Conservation (phyloP, 37 sponge, comb jelly and placozoan genomes). For the Eunapius fragilis region DNA sequence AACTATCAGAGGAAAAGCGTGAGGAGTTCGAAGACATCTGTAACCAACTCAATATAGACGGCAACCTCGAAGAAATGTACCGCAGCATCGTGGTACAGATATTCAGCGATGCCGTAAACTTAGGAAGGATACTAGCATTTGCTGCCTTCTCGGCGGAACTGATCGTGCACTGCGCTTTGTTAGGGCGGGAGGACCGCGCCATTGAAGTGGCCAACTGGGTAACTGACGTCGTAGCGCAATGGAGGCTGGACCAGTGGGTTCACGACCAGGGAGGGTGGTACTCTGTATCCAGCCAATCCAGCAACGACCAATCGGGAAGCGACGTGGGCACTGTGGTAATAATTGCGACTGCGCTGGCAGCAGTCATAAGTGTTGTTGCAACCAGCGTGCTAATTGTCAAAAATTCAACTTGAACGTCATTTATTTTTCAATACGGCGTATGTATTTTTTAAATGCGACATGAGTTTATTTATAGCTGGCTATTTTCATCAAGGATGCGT, state of each 20-base stretch:
- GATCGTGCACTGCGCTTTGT: slow-evolving; percentile 47
- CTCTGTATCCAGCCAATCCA: slow-evolving; percentile 29
- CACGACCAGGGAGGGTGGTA: slow-evolving; percentile 25
- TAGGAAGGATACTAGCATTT: slow-evolving; percentile 69
- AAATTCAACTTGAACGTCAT: not conserved
- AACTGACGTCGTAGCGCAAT: slow-evolving; percentile 16
- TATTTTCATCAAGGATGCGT: slow-evolving; percentile 23
- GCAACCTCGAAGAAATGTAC: slow-evolving; percentile 44
- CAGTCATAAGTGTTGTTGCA: not conserved
- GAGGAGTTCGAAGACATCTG: slow-evolving; percentile 63
- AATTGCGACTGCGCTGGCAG: slow-evolving; percentile 1
- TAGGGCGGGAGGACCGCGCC: slow-evolving; percentile 18
- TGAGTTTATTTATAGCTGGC: not conserved
- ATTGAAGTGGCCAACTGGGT: slow-evolving; percentile 28
- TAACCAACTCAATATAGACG: slow-evolving; percentile 7
- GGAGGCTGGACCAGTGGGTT: slow-evolving; percentile 21
- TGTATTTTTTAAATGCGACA: not conserved
- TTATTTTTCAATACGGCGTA: not conserved
- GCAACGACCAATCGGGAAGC: slow-evolving; percentile 7
- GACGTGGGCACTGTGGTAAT: not conserved
- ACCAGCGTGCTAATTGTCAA: not conserved
- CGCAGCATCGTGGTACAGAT: slow-evolving; percentile 37
- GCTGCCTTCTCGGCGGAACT: slow-evolving; percentile 56
- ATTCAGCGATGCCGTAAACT: slow-evolving; percentile 59
- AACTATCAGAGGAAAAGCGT: slow-evolving; percentile 31